Conservation (phyloP, 2,888 invertebrate genomes). For the Apodemia mormo region DNA sequence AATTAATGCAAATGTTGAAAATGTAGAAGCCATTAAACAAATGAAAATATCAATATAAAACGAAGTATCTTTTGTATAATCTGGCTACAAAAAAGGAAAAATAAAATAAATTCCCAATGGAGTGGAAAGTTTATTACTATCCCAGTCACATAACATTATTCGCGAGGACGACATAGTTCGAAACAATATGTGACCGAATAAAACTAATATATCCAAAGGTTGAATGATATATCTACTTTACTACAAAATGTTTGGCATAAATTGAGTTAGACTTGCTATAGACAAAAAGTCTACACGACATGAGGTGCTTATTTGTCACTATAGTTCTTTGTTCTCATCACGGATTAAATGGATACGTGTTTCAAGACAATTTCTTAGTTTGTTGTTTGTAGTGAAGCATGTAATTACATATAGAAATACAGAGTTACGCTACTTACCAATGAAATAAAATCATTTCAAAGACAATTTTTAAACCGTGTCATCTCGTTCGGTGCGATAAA, state of each 20-base stretch:
- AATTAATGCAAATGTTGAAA: background rate
- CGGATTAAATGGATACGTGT: too few species aligned
- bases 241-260: background rate
- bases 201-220: conserved; percentile 39
- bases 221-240: conserved; percentile 38
- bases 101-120: conserved; percentile 25
- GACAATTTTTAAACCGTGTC: too few species aligned
- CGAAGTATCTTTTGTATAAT: background rate
- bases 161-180: conserved; percentile 28
- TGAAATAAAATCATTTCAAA: too few species aligned
- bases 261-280: background rate
- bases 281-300: background rate
- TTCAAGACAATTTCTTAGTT: too few species aligned
- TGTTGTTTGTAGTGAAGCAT: too few species aligned
- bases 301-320: too few species aligned
- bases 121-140: conserved; percentile 27
- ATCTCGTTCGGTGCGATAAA: too few species aligned
- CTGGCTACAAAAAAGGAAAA: conserved; percentile 1
- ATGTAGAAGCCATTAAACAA: background rate
- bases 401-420: too few species aligned
- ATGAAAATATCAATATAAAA: background rate
- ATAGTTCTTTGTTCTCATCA: too few species aligned
- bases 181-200: conserved; percentile 44
- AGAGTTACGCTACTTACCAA: too few species aligned
- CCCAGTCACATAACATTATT: conserved; percentile 26